Conservation (phyloP, 2,888 invertebrate genomes). For the Polydrusus pterygomalis region DNA sequence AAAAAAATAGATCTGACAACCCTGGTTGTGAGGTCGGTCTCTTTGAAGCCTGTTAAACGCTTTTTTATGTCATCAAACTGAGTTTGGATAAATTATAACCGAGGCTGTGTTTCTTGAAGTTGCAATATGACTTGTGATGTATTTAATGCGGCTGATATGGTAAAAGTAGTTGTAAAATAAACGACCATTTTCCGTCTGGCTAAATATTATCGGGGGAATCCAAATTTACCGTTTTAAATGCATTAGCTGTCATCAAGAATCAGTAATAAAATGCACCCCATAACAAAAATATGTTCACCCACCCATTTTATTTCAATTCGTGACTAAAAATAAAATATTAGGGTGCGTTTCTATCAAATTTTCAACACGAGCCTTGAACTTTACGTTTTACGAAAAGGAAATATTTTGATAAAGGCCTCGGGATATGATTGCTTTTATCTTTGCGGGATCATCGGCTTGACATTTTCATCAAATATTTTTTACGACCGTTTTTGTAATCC, state of each 20-base stretch:
- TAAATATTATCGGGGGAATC: neutral
- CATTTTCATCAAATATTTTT: conserved; percentile 9
- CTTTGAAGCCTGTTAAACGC: no score
- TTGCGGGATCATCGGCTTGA: conserved; percentile 7
- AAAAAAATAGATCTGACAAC: no score
- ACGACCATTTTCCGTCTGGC: neutral
- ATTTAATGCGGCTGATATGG: neutral
- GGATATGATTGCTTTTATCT: conserved; percentile 8
- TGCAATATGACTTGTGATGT: no score
- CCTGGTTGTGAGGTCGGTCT: no score
- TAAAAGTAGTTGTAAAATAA: neutral
- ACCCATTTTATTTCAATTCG: conserved; percentile 15
- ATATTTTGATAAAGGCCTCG: conserved; percentile 12
- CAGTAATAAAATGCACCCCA: conserved; percentile 17
- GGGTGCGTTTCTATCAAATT: conserved; percentile 11
- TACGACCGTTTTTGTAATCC: neutral
- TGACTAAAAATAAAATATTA: conserved; percentile 21
- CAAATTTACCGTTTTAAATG: conserved; percentile 15
- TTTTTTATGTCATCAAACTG: no score
- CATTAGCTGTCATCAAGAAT: conserved; percentile 22
- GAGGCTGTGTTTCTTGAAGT: no score
- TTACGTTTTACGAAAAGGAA: conserved; percentile 8
- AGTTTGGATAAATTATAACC: no score
- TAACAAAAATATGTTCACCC: conserved; percentile 8
- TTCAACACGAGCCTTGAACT: conserved; percentile 5